Evolutionary conservation across 2,113 vertebrate genomes (phyloP).

Genomic region (Ictalurus furcatus): DNA sequence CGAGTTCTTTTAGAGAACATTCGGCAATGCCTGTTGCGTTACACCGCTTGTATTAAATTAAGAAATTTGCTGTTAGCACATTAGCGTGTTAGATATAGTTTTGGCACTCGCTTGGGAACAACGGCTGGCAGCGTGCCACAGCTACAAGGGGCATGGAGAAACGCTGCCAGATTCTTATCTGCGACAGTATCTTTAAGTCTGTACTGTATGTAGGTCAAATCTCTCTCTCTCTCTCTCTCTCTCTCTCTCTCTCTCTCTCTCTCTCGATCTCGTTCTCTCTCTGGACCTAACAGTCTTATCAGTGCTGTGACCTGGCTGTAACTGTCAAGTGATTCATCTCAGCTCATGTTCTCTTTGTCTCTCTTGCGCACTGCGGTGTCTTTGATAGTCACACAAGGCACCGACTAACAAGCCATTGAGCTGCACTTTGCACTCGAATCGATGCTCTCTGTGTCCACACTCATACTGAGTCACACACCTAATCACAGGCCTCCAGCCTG

Average conservation of each 20-base stretch:
- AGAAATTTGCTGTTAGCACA: neutral
- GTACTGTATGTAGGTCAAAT: slow-evolving; percentile 38
- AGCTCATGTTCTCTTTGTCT: slow-evolving; percentile 22
- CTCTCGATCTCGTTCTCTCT: neutral
- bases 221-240: slow-evolving; percentile 6
- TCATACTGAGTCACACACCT: slow-evolving; percentile 35
- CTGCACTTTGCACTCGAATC: slow-evolving; percentile 40
- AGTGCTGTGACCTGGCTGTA: slow-evolving; percentile 27
- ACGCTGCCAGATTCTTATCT: slow-evolving; percentile 43
- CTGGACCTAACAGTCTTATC: slow-evolving; percentile 23
- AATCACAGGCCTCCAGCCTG: slow-evolving; percentile 39
- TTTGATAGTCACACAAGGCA: slow-evolving; percentile 12
- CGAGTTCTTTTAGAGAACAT: neutral
- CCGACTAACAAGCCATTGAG: neutral
- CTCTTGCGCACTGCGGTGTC: slow-evolving; percentile 19
- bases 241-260: slow-evolving; percentile 22
- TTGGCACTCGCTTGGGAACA: slow-evolving; percentile 1
- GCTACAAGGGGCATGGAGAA: slow-evolving; percentile 47
- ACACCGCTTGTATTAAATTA: neutral
- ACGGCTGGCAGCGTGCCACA: slow-evolving; percentile 48
- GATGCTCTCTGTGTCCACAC: slow-evolving; percentile 40
- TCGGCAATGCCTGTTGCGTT: neutral
- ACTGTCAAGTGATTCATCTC: slow-evolving; percentile 36
- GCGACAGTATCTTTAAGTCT: slow-evolving; percentile 17
- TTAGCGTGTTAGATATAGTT: slow-evolving; percentile 2